phyloP scores from a whole-genome alignment of 2,797 vertebrate genomes.

The Tokudaia muenninki region DNA sequence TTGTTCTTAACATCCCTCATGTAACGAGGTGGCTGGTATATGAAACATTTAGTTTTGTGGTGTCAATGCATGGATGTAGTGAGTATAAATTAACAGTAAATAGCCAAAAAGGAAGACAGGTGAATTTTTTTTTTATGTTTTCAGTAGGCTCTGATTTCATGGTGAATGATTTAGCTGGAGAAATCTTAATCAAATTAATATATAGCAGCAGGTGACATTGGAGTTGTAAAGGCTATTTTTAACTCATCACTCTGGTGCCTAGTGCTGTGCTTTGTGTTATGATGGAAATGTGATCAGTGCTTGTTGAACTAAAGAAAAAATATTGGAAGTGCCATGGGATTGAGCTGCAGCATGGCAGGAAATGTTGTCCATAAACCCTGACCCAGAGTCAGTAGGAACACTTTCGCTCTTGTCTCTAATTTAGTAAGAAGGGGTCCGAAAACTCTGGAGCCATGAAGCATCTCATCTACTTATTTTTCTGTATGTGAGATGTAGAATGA shows the following conservation, averaged over 20 bases:
- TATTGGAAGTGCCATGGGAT: neutral
- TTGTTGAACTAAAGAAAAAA: constrained; percentile 50
- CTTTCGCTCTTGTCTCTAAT: constrained; percentile 41
- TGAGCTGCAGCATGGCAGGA: neutral
- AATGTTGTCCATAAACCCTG: constrained; percentile 10
- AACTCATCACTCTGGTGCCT: neutral
- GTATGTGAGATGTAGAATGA: neutral
- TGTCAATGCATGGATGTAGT: constrained; percentile 48
- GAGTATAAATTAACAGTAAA: constrained; percentile 70
- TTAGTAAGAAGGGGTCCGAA: constrained; percentile 40
- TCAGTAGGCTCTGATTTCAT: constrained; percentile 41
- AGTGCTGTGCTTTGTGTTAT: neutral
- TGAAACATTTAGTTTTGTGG: constrained; percentile 66
- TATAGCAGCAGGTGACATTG: neutral
- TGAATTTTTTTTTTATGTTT: neutral
- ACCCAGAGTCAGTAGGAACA: constrained; percentile 3
- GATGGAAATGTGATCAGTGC: neutral
- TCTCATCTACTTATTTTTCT: constrained; percentile 48
- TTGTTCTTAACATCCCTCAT: constrained; percentile 70
- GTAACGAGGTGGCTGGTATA: constrained; percentile 16
- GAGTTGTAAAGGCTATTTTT: constrained; percentile 33
- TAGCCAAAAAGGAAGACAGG: constrained; percentile 22
- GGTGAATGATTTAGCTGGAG: neutral
- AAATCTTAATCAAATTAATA: constrained; percentile 26
- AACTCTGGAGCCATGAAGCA: neutral